Conservation (phyloP, 1,140 invertebrate species). For the Bemisia tabaci region DNA sequence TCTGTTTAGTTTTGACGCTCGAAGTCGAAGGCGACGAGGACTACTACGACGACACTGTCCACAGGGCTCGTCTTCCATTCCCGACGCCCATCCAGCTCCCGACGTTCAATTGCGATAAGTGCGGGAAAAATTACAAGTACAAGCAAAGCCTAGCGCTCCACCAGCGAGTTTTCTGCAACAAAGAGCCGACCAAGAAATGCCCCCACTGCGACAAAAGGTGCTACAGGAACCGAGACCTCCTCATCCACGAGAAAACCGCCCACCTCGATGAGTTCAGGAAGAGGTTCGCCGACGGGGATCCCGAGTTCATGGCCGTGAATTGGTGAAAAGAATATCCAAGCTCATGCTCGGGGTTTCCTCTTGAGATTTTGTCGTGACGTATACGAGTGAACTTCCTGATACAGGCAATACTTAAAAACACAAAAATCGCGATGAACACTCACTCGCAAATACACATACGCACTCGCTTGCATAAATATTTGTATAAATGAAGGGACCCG, state of each 20-base stretch:
- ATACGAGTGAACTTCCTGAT: too few species aligned
- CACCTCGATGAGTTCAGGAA: background rate
- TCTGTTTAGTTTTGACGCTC: background rate
- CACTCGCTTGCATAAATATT: too few species aligned
- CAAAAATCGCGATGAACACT: too few species aligned
- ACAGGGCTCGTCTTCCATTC: background rate
- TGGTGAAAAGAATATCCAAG: too few species aligned
- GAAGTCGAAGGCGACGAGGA: background rate
- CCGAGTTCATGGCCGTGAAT: too few species aligned
- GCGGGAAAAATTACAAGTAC: constrained; percentile 18
- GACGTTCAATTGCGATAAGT: constrained; percentile 14
- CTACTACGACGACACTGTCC: background rate
- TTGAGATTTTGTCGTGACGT: too few species aligned
- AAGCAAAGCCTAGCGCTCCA: constrained; percentile 21
- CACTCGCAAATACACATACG: too few species aligned
- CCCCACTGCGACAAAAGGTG: background rate
- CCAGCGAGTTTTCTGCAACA: background rate
- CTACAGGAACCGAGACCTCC: background rate
- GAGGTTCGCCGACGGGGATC: too few species aligned
- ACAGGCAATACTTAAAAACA: too few species aligned
- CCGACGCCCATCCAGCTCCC: too few species aligned
- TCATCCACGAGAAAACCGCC: background rate
- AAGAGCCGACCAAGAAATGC: background rate
- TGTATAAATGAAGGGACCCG: too few species aligned
- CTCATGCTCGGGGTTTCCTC: too few species aligned